phyloP scores from a whole-genome alignment of 2,888 invertebrate genomes.

The Labia minor region DNA sequence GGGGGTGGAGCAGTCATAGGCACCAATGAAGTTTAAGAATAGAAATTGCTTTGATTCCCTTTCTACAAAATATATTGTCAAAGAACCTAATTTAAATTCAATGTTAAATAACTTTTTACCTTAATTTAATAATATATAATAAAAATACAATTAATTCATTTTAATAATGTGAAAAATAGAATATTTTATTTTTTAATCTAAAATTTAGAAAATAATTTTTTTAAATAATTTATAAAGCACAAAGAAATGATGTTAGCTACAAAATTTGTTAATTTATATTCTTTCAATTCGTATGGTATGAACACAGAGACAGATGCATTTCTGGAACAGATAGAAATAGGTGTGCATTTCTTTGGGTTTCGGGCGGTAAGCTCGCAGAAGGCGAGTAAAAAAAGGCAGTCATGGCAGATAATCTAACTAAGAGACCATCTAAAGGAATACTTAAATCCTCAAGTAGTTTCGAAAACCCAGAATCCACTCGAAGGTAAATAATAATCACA shows the following conservation, averaged over 20 bases:
- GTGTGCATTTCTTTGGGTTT: background rate
- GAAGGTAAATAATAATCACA: constrained; percentile 31
- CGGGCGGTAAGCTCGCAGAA: background rate
- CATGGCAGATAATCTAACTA: constrained; percentile 60
- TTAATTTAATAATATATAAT: background rate
- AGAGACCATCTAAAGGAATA: constrained; percentile 80
- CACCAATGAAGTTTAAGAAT: background rate
- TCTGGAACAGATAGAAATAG: background rate
- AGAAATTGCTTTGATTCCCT: background rate
- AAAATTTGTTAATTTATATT: background rate
- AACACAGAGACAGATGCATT: no score
- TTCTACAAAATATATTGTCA: background rate
- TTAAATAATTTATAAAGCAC: no score
- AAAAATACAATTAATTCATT: no score
- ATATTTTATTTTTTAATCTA: no score
- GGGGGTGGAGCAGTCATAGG: background rate
- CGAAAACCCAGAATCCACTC: constrained; percentile 52
- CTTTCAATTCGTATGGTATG: no score
- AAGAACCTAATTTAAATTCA: background rate
- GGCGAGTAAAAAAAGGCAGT: constrained; percentile 14
- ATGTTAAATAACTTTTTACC: background rate
- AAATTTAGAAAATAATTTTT: no score
- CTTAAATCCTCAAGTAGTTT: constrained; percentile 86
- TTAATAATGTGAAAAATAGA: background rate
- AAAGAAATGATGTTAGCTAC: background rate